phyloP scores from a whole-genome alignment of 2,888 invertebrate species.

The Lydus trimaculatus region DNA sequence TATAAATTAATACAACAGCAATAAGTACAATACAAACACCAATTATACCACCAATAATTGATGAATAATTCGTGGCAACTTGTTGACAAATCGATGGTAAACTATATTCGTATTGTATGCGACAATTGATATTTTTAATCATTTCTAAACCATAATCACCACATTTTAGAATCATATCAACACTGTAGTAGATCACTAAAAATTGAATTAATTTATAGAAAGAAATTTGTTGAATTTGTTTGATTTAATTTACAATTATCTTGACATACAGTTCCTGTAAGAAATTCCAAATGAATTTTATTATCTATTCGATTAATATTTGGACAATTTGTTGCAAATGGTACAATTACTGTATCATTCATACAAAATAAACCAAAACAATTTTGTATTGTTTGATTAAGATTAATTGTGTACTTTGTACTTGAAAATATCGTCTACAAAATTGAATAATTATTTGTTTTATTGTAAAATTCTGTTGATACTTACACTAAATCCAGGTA shows the following conservation, averaged over 20 bases:
- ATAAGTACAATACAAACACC: neutral
- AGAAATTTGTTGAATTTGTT: neutral
- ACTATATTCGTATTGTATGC: neutral
- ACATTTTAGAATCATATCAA: neutral
- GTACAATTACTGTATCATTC: neutral
- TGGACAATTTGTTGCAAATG: neutral
- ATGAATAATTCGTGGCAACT: neutral
- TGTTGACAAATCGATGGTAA: neutral
- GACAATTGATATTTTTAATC: neutral
- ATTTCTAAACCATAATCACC: neutral
- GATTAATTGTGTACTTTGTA: neutral
- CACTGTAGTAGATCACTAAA: neutral
- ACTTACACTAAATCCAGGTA: neutral
- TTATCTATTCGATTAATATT: neutral
- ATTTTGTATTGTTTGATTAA: neutral
- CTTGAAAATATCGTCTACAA: neutral
- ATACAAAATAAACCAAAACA: neutral
- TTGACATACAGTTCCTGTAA: neutral
- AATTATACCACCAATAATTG: neutral
- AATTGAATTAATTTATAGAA: neutral
- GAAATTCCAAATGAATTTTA: neutral
- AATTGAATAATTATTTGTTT: neutral
- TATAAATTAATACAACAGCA: neutral
- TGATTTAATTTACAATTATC: neutral
- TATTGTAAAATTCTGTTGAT: neutral